Percentiles rank a stretch among this genome's conserved stretches.
Evolutionary conservation across 2,797 vertebrate genomes (phyloP).

Genomic region (Holocentrus rufus): DNA sequence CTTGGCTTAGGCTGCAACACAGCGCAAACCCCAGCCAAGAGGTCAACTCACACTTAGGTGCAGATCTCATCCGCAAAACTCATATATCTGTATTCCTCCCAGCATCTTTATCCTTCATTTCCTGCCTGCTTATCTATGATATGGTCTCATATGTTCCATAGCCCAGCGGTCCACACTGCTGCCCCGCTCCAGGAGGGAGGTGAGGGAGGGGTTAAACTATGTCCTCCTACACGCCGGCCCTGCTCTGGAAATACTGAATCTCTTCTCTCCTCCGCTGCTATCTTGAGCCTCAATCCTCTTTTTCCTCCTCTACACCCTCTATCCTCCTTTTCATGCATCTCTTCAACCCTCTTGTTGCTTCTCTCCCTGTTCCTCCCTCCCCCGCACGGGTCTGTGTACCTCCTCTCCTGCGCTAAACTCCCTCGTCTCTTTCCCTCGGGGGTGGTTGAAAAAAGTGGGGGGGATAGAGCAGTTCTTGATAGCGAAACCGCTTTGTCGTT

Average conservation of each 20-base stretch:
- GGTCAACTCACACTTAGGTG: constrained; percentile 25
- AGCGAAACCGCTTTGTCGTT: constrained; percentile 52
- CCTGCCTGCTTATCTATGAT: constrained; percentile 60
- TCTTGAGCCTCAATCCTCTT: constrained; percentile 30
- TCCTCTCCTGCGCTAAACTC: constrained; percentile 27
- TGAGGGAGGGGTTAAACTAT: constrained; percentile 30
- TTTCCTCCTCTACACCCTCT: constrained; percentile 27
- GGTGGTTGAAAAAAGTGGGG: constrained; percentile 26
- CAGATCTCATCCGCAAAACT: constrained; percentile 20
- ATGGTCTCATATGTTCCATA: constrained; percentile 47
- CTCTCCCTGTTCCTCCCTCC: constrained; percentile 27
- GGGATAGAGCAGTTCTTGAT: constrained; percentile 50
- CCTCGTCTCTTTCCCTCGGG: constrained; percentile 30
- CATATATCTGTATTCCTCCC: constrained; percentile 14
- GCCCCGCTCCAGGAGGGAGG: constrained; percentile 14
- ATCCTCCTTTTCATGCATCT: constrained; percentile 46
- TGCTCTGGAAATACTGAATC: constrained; percentile 42
- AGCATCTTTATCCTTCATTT: constrained; percentile 50
- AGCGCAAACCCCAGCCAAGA: constrained; percentile 14
- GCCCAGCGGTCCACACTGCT: constrained; percentile 45
- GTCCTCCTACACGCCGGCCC: constrained; percentile 50
- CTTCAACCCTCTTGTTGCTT: constrained; percentile 36
- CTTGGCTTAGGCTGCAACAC: constrained; percentile 14
- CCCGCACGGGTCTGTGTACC: neutral
- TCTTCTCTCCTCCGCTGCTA: constrained; percentile 45